Percentiles rank a stretch among this genome's conserved stretches.
Evolutionary conservation across 2,113 vertebrate species (phyloP).

Genomic region (Halichoeres trimaculatus): DNA sequence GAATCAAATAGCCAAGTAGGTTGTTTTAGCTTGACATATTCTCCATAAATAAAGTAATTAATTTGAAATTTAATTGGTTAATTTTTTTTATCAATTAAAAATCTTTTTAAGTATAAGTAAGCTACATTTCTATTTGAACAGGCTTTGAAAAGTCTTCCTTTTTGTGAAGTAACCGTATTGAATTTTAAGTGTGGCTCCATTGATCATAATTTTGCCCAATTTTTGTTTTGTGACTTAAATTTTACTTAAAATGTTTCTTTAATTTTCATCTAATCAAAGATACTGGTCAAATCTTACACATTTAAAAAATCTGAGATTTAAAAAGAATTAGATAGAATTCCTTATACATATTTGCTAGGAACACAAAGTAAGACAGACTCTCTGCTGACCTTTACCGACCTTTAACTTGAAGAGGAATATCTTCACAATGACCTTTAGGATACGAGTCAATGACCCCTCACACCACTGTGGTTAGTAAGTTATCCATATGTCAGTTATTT

Average conservation of each 20-base stretch:
- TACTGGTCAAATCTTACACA: not conserved
- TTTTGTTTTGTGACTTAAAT: too few species aligned
- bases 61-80: too few species aligned
- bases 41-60: too few species aligned
- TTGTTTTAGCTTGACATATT: too few species aligned
- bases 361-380: conserved; percentile 11
- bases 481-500: conserved; percentile 20
- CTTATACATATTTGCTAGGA: conserved; percentile 7
- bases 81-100: too few species aligned
- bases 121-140: too few species aligned
- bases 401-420: conserved; percentile 67
- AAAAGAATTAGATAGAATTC: conserved; percentile 24
- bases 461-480: conserved; percentile 26
- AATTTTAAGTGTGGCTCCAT: too few species aligned
- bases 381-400: conserved; percentile 73
- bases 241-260: not conserved
- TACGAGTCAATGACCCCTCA: conserved; percentile 54
- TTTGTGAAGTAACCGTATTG: too few species aligned
- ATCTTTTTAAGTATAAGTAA: too few species aligned
- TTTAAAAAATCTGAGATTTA: not conserved
- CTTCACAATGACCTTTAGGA: conserved; percentile 61
- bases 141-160: too few species aligned
- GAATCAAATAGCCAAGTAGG: not conserved
- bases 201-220: too few species aligned
- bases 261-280: not conserved